Conservation (phyloP, 2,113 vertebrate species). For the Oceanodroma tethys region DNA sequence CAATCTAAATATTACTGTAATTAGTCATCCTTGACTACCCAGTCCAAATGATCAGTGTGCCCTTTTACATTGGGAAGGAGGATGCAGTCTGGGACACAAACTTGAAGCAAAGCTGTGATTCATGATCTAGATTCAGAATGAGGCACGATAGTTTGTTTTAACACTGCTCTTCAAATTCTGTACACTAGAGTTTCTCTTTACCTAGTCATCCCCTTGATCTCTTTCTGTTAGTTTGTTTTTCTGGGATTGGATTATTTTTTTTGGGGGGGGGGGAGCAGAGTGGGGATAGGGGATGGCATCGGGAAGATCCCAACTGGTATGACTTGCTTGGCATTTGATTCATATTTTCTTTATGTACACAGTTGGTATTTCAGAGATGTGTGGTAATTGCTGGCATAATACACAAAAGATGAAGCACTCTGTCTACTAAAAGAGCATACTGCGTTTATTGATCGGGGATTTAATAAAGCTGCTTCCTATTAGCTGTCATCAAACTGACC, state of each 20-base stretch:
- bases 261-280: accelerated
- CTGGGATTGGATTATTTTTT: background rate
- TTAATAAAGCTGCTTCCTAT: background rate
- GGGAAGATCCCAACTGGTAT: background rate
- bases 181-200: background rate
- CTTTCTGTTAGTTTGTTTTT: background rate
- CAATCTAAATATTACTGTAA: background rate
- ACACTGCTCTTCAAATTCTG: background rate
- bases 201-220: background rate
- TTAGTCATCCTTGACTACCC: background rate
- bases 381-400: background rate
- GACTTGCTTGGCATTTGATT: background rate
- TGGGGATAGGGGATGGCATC: background rate
- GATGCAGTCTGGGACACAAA: background rate
- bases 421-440: background rate
- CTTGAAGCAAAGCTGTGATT: background rate
- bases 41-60: background rate
- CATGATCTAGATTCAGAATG: background rate
- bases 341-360: background rate
- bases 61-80: background rate
- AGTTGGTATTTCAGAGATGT: background rate
- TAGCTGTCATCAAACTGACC: background rate
- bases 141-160: background rate
- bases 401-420: background rate
- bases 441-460: accelerated